Percentiles rank a stretch among this genome's conserved stretches.
Conservation (phyloP, 1,140 invertebrate genomes). For the Gonioctena quinquepunctata region DNA sequence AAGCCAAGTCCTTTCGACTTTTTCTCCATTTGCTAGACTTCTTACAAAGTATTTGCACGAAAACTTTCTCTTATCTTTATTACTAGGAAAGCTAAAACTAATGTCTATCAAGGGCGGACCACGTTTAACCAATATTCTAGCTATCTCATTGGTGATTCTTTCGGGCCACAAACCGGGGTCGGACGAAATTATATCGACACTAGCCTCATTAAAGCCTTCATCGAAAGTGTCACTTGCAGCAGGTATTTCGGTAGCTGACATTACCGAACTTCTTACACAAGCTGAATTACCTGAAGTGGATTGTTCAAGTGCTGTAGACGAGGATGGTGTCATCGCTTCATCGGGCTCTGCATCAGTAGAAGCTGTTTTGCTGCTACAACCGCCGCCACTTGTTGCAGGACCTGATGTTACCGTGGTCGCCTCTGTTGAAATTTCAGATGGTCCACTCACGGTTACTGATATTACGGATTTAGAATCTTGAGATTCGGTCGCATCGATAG, state of each 20-base stretch:
- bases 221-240: constrained; percentile 23
- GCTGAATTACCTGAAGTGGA: constrained; percentile 20
- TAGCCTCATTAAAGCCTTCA: constrained; percentile 21
- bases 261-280: constrained; percentile 21
- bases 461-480: constrained; percentile 22
- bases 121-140: constrained; percentile 18
- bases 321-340: constrained; percentile 16
- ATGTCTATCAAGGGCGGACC: constrained; percentile 8
- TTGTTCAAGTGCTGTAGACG: constrained; percentile 22
- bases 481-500: constrained; percentile 13
- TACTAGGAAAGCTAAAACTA: constrained; percentile 13
- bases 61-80: constrained; percentile 20
- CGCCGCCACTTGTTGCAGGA: constrained; percentile 19
- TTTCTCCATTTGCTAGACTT: constrained; percentile 24
- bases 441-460: constrained; percentile 18
- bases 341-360: constrained; percentile 20
- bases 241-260: constrained; percentile 21
- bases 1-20: constrained; percentile 14
- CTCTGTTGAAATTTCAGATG: constrained; percentile 22
- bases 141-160: constrained; percentile 18
- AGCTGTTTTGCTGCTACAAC: constrained; percentile 19
- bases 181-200: constrained; percentile 19
- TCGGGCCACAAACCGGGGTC: constrained; percentile 13
- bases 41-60: constrained; percentile 13
- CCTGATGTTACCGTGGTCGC: constrained; percentile 13